Evolutionary conservation across 2,797 vertebrate genomes (phyloP).

Genomic region (Sarcoramphus papa): DNA sequence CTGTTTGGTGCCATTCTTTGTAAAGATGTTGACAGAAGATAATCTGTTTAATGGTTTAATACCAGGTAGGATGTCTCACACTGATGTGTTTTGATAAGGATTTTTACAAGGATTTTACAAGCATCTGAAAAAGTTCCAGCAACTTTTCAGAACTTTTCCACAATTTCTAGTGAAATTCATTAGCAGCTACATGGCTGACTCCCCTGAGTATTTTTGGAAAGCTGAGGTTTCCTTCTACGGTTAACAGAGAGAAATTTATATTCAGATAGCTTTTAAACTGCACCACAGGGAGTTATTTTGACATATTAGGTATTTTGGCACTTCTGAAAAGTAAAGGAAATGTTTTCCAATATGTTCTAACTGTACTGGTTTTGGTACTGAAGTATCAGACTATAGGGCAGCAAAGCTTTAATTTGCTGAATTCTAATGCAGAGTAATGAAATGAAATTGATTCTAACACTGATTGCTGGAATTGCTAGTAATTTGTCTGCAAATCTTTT

Average conservation of each 20-base stretch:
- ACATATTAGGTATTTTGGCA: not conserved
- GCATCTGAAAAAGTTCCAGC: not conserved
- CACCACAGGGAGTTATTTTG: not conserved
- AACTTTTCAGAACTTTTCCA: not conserved
- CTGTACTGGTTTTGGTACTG: not conserved
- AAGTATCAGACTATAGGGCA: not conserved
- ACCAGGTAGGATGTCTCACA: not conserved
- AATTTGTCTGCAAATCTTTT: not conserved
- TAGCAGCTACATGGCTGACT: not conserved
- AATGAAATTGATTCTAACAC: not conserved
- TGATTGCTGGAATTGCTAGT: not conserved
- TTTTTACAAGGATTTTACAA: not conserved
- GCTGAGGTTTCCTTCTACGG: not conserved
- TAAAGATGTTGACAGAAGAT: not conserved
- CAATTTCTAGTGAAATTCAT: not conserved
- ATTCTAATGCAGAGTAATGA: not conserved
- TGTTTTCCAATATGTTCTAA: not conserved
- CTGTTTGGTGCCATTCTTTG: not conserved
- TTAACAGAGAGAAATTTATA: not conserved
- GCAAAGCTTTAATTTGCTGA: constrained; percentile 5
- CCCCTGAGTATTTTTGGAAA: not conserved
- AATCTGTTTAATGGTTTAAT: not conserved
- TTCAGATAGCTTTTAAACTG: not conserved
- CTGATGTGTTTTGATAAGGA: not conserved
- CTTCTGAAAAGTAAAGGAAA: not conserved